Evolutionary conservation across 2,888 invertebrate genomes (phyloP).

Genomic region (Cheiracanthium punctorium): DNA sequence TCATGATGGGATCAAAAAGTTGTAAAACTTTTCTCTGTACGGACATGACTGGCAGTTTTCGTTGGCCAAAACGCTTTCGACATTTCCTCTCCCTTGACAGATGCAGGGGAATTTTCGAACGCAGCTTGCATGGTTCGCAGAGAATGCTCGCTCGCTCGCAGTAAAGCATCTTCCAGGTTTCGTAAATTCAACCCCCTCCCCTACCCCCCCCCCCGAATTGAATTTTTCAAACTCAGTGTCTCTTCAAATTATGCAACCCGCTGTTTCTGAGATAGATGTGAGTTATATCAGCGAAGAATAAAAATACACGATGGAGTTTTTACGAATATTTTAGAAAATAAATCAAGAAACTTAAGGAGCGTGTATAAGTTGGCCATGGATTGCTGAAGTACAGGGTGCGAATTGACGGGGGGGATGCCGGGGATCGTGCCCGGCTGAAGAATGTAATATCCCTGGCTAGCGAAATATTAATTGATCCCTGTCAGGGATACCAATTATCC

Average conservation of each 20-base stretch:
- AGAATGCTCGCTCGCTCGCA: background rate
- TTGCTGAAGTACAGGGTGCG: too few relatives aligned
- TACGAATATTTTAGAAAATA: too few relatives aligned
- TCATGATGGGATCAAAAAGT: constrained; percentile 4
- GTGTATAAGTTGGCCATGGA: too few relatives aligned
- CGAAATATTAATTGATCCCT: too few relatives aligned
- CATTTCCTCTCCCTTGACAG: background rate
- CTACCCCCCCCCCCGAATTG: too few relatives aligned
- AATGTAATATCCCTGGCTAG: too few relatives aligned
- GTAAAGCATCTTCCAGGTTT: background rate
- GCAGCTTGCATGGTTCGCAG: background rate
- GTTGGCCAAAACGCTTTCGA: background rate
- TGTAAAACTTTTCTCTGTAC: background rate
- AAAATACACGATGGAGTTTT: background rate
- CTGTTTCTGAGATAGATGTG: background rate
- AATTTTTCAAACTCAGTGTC: background rate
- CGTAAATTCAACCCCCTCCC: background rate
- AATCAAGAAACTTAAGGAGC: too few relatives aligned
- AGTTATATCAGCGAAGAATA: background rate
- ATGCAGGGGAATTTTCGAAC: background rate
- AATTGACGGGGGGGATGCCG: too few relatives aligned
- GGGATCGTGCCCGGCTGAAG: too few relatives aligned
- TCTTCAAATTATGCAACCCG: background rate
- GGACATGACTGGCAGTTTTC: constrained; percentile 2
- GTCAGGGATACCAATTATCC: too few relatives aligned